Base-by-base conservation (phyloP, 2,113 vertebrate species). In the Anoura caudifer region DNA sequence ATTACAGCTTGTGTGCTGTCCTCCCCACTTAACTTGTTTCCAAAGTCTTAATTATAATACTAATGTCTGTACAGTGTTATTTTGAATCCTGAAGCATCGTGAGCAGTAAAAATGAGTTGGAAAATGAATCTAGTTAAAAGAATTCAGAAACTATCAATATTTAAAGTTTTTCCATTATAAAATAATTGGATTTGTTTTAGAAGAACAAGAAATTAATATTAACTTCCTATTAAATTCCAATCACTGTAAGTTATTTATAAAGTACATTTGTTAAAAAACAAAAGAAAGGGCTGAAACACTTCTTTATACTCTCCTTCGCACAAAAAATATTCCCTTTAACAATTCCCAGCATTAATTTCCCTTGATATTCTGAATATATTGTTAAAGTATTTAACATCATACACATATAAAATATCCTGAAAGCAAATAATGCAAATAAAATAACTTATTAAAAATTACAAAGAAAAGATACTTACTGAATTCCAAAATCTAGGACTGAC, bases 401-500 rank as follows among this genome's bases (percentile, higher is more conserved):
- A 24, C 17, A 67, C 26, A 47, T n/a, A 41, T 19, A 82, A 38
- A 41, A 94, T 20, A 81, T 38, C 12, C 22, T 85, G 7, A 91
- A 70, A 86, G 24, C 15, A 90, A 73, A 41, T 17, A 85, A 61
- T 59, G 19, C 19, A 73, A 82, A 87, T 59, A 47, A 61, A 82
- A 67, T 59, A 50, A 61, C 12, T 54, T 54, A 56, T 73, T 93
- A 61, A 81, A 80, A 95, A 91, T 59, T 56, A 41, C 67, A 88
- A 93, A 54, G 56, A 76, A 65, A 95, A 96, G 73, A 98, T 98
- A 99, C 99, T 99, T 98, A 99, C 99, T 99, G 99, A 93, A 98
- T 98, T 98, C 99, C 99, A 98, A 99, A 99, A 98, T 99, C 99
- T 98, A 99, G 97, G 94, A 98, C 98, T 87, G 99, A 99, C 0